Conservation (phyloP, 2,113 vertebrate genomes). For the Toxotes chatareus region DNA sequence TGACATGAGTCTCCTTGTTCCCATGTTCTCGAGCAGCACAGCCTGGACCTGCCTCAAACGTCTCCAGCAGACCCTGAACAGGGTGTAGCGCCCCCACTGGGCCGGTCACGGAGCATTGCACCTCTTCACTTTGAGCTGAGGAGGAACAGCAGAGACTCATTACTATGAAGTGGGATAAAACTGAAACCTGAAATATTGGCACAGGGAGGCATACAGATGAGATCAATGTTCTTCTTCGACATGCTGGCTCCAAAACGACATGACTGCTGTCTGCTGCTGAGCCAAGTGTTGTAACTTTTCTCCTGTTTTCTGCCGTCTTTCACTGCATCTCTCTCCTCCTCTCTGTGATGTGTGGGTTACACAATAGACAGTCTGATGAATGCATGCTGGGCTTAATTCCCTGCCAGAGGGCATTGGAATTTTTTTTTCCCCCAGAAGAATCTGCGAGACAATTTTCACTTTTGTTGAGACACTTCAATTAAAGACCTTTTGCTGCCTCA, state of each 20-base stretch:
- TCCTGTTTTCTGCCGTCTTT: not conserved
- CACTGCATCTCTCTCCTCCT: not conserved
- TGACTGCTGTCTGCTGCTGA: not conserved
- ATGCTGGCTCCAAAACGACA: not conserved
- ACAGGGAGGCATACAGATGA: not conserved
- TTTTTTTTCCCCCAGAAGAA: not conserved
- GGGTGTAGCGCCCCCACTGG: constrained; percentile 73
- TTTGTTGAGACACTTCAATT: constrained; percentile 26
- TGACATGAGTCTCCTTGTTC: constrained; percentile 82
- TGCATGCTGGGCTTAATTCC: not conserved
- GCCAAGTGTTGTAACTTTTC: not conserved
- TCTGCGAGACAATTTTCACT: constrained; percentile 14
- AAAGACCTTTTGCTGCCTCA: not conserved
- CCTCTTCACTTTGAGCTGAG: constrained; percentile 55
- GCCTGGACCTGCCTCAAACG: constrained; percentile 75
- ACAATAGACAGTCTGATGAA: not conserved
- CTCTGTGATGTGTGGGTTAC: not conserved
- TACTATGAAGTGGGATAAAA: not conserved
- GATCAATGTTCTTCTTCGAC: not conserved
- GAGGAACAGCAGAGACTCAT: not conserved
- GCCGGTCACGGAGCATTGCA: constrained; percentile 58
- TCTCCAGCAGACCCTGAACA: constrained; percentile 82
- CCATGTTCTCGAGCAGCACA: constrained; percentile 79
- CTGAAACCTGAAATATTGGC: not conserved
- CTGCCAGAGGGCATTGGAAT: not conserved